A percentile compares a stretch with the other conserved stretches of the same genome.
Conservation (phyloP, 1,140 invertebrate genomes). For the Procambarus virginalis region DNA sequence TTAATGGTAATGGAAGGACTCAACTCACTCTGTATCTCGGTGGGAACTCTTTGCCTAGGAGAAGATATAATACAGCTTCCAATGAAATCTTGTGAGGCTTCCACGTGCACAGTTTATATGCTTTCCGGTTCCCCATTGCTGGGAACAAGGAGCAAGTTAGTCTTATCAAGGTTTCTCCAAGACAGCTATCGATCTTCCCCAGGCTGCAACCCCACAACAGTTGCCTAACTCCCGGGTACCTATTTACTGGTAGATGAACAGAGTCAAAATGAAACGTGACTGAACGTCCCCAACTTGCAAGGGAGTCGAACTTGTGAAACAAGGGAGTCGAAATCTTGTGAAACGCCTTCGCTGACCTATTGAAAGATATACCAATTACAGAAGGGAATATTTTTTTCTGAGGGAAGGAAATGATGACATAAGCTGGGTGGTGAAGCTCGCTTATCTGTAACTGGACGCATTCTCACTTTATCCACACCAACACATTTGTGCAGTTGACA, state of each 20-base stretch:
- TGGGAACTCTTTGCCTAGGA: background rate
- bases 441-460: background rate
- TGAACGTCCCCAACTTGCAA: background rate
- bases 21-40: background rate
- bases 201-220: too few species aligned
- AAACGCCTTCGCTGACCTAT: background rate
- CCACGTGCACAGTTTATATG: too few species aligned
- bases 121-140: too few species aligned
- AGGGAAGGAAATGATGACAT: background rate
- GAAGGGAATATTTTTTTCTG: background rate
- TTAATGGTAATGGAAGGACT: slow-evolving; percentile 2
- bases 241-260: background rate
- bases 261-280: background rate
- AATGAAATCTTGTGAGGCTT: too few species aligned
- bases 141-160: too few species aligned
- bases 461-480: background rate
- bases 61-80: too few species aligned
- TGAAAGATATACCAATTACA: background rate
- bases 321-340: background rate
- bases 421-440: background rate
- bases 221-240: too few species aligned
- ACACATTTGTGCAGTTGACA: background rate
- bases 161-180: too few species aligned
- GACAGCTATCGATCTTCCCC: background rate
- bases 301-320: background rate